Percentiles rank a stretch among this genome's conserved stretches.
Evolutionary conservation across 2,113 vertebrate genomes (phyloP).

Genomic region (Cyanoderma ruficeps): DNA sequence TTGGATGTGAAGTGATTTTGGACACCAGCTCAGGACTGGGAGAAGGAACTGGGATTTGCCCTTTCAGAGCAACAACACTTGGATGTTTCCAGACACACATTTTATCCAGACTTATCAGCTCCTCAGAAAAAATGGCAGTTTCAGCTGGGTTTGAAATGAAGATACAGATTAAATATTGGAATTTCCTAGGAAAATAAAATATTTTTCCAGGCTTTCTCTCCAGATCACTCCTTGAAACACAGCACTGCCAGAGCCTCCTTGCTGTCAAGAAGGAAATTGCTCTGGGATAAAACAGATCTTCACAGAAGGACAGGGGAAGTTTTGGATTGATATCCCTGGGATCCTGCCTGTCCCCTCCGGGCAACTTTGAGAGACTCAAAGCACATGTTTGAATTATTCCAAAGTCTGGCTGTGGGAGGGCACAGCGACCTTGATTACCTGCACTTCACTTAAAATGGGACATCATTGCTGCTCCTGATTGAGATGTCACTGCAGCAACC

Average conservation of each 20-base stretch:
- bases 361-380: not conserved
- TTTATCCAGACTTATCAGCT: not conserved
- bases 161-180: not conserved
- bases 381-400: not conserved
- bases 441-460: not conserved
- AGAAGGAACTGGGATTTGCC: not conserved
- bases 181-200: not conserved
- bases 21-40: not conserved
- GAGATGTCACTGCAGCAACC: not conserved
- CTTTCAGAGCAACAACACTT: not conserved
- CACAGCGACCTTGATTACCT: not conserved
- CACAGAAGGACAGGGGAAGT: not conserved
- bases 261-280: not conserved
- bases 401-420: not conserved
- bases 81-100: not conserved
- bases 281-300: not conserved
- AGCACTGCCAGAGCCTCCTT: not conserved
- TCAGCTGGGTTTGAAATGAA: not conserved
- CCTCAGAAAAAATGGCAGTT: not conserved
- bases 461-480: not conserved
- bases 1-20: not conserved
- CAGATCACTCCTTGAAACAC: not conserved
- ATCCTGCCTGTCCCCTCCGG: not conserved
- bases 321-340: not conserved
- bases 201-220: not conserved